Base-by-base conservation (phyloP, 92 coral and sea anemone species). In the Isaurus tuberculatus region DNA sequence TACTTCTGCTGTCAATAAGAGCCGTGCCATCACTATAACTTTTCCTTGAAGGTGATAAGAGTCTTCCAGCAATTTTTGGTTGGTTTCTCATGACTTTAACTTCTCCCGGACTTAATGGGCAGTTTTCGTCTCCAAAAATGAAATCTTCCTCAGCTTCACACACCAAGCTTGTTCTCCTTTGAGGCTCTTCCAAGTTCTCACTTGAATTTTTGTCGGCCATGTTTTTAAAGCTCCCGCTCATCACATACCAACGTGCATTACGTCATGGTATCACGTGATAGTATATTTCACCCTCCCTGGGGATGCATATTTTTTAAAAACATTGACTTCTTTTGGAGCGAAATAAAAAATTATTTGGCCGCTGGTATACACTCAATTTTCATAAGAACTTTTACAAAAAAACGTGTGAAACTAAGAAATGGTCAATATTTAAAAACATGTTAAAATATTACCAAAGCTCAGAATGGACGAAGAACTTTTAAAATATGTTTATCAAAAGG, bases 151-250 rank as follows among this genome's bases (percentile, higher is more conserved):
- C 65, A 26, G 83, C 61, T 79, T 73, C 57, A 34, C 49, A 65
- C 26, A 44, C 75, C 43, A 60, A 79, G 55, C 65, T 75, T 5
- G 61, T 23, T 43, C 34, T 67, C 11, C 61, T 86, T 43, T 61
- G 51, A 26, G 26, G 17, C 74, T 32, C 90, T 29, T 49, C 83
- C 14, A 80, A 72, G 79, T 75, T 81, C 84, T 80, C 84, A 37
- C 42, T 49, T 0, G 15, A 37, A 9, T 75, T 85, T 73, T 58
- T 77, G 74, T 89, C 89, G 89, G 94, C 95, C 98, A 93, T 91
- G 88, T 53, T 93, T 92, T 95, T 95, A 93, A 94, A 89, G 77
- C 93, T 89, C 92, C 92, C 92, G 92, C 92, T 70, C 73, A 31
- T 23, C 31, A 53, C 86, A 89, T 91, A 87, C 92, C 94, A 85